Evolutionary conservation across 2,888 invertebrate genomes (phyloP).

Genomic region (Noctua fimbriata): DNA sequence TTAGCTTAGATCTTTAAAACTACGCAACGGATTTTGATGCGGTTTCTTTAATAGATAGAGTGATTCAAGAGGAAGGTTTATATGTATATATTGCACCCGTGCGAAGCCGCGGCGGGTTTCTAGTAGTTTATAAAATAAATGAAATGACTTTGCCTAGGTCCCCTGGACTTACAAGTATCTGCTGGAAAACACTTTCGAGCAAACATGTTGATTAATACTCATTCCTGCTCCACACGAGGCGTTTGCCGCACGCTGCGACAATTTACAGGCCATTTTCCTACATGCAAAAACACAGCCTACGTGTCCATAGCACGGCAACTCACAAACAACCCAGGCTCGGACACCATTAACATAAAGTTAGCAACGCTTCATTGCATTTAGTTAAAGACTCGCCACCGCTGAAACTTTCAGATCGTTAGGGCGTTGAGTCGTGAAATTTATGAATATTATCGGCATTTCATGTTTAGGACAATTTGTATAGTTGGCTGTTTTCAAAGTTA

Average conservation of each 20-base stretch:
- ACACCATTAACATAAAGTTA: conserved; percentile 63
- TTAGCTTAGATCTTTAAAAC: no score
- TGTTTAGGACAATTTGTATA: conserved; percentile 51
- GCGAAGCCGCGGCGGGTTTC: no score
- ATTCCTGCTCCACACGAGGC: neutral
- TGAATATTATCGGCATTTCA: conserved; percentile 65
- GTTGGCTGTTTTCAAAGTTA: conserved; percentile 27
- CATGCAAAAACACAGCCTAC: conserved; percentile 17
- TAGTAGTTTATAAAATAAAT: no score
- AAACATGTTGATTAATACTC: neutral
- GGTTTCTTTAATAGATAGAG: no score
- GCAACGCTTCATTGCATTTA: conserved; percentile 65
- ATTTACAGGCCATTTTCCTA: conserved; percentile 27
- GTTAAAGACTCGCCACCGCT: conserved; percentile 63
- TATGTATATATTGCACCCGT: no score
- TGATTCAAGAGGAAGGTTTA: no score
- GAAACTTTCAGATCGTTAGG: conserved; percentile 63
- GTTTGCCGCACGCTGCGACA: neutral
- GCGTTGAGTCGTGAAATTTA: conserved; percentile 67
- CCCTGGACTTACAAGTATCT: neutral
- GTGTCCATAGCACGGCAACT: conserved; percentile 14
- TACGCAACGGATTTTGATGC: no score
- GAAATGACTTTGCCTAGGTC: no score
- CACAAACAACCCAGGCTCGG: conserved; percentile 39
- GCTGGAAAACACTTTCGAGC: neutral